Evolutionary conservation across 2,888 invertebrate species (phyloP).

Genomic region (Lymantria dispar): DNA sequence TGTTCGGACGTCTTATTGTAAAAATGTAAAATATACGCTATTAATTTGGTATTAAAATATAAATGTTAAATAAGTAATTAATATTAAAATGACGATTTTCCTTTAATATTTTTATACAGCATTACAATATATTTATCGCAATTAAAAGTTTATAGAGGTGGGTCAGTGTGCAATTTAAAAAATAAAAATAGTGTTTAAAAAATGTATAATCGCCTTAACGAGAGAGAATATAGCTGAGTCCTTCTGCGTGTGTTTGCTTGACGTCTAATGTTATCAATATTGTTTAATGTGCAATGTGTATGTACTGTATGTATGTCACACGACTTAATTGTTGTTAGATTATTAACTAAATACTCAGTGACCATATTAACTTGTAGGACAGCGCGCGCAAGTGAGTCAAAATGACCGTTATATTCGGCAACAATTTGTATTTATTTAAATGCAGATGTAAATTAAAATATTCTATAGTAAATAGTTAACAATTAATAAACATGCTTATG

Average conservation of each 20-base stretch:
- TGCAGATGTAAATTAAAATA: slow-evolving; percentile 28
- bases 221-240: slow-evolving; percentile 80
- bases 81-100: slow-evolving; percentile 76
- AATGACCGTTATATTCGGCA: slow-evolving; percentile 11
- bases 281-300: slow-evolving; percentile 49
- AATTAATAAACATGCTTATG: slow-evolving; percentile 17
- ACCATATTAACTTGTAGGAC: background rate
- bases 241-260: slow-evolving; percentile 72
- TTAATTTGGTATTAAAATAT: slow-evolving; percentile 67
- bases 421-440: slow-evolving; percentile 2
- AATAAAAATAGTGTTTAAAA: slow-evolving; percentile 68
- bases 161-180: slow-evolving; percentile 78
- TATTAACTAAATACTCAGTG: background rate
- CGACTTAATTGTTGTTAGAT: slow-evolving; percentile 11
- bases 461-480: slow-evolving; percentile 9
- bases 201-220: slow-evolving; percentile 79
- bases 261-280: slow-evolving; percentile 52
- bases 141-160: slow-evolving; percentile 81
- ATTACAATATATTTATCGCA: slow-evolving; percentile 79
- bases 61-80: slow-evolving; percentile 75
- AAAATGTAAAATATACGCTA: slow-evolving; percentile 80
- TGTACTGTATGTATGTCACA: slow-evolving; percentile 46
- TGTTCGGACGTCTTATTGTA: slow-evolving; percentile 75
- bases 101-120: slow-evolving; percentile 83
- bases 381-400: background rate